Evolutionary conservation across 1,140 invertebrate genomes (phyloP), one percentile per base, ranked within the genome.

Genomic region (Hycleus cichorii): DNA sequence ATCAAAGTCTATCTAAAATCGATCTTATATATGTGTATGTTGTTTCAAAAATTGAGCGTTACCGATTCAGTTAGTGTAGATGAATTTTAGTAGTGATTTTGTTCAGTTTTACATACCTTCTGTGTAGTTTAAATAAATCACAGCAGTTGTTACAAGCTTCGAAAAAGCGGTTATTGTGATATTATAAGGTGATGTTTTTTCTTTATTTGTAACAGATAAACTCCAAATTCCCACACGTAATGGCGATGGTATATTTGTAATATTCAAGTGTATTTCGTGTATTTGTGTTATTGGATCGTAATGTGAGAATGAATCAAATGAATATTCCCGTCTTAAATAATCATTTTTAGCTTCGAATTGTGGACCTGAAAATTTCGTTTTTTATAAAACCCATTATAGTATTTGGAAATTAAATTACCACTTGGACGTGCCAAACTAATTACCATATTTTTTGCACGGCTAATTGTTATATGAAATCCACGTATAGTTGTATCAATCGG

Each of bases 401-500:
- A 24, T 44, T 27, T 39, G 12, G 12, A 27, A 49, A 18, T 18
- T 39, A 26, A 47, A 27, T 59, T 64, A 67, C 68, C 66, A 39
- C 10, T 45, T 43, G 65, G 65, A 40, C 66, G 57, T 58, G 46
- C 59, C 11, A 70, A 44, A 32, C 7, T 5, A 26, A 24, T 18
- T 39, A 50, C 64, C 26, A 3, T 39, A 38, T 38, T 47, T 9
- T 54, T 52, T 18, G 24, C 39, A 9, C 54, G 51, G 7, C 50
- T 57, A 39, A 70, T 56, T 7, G 43, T 63, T 43, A 70, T 57
- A 51, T 68, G 68, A 8, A 70, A 63, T n/a, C 58, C 60, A 45
- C 49, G 64, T 46, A 69, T 64, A 27, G 59, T 58, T 9, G 56
- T 52, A 61, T 68, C 68, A 40, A 70, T 64, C 8, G 65, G 66